A percentile compares a stretch with the other conserved stretches of the same genome.
Conservation (phyloP, 1,140 invertebrate species). For the Bilobella aurantiaca region DNA sequence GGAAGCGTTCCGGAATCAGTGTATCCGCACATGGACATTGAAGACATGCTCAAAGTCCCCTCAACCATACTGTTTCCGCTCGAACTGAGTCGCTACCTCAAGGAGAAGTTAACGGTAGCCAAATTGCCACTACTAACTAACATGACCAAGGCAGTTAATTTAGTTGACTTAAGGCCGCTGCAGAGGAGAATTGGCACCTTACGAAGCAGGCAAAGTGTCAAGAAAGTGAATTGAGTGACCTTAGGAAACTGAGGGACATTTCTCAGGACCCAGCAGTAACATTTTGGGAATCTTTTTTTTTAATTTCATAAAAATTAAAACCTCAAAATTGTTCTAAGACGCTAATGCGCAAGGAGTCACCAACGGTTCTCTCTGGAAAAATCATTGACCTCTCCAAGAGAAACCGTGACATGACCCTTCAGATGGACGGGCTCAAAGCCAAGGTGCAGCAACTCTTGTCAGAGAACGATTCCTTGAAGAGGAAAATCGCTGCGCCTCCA, state of each 20-base stretch:
- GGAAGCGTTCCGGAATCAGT: too few species aligned
- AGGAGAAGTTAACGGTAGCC: slow-evolving; percentile 11
- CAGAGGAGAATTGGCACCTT: slow-evolving; percentile 21
- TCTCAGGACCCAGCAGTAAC: background rate
- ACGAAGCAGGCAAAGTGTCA: slow-evolving; percentile 8
- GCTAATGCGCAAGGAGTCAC: background rate
- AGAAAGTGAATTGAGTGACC: slow-evolving; percentile 14
- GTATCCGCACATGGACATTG: background rate
- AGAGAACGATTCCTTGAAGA: slow-evolving; percentile 22
- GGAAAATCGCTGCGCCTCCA: background rate
- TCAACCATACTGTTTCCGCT: slow-evolving; percentile 9
- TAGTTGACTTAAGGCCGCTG: background rate
- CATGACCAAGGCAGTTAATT: background rate
- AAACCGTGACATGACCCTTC: slow-evolving; percentile 26
- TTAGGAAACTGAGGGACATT: background rate
- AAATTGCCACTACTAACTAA: too few species aligned
- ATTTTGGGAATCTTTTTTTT: background rate
- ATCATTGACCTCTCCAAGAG: slow-evolving; percentile 29
- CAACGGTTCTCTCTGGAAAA: slow-evolving; percentile 14
- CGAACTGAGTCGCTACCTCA: slow-evolving; percentile 12
- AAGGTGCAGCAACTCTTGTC: slow-evolving; percentile 21
- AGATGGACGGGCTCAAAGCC: slow-evolving; percentile 28
- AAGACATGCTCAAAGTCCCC: background rate
- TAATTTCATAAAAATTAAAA: background rate
- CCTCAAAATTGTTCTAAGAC: background rate